Percentiles rank a stretch among this genome's conserved stretches.
phyloP scores from a whole-genome alignment of 2,888 invertebrate species.

The Baronia brevicornis region DNA sequence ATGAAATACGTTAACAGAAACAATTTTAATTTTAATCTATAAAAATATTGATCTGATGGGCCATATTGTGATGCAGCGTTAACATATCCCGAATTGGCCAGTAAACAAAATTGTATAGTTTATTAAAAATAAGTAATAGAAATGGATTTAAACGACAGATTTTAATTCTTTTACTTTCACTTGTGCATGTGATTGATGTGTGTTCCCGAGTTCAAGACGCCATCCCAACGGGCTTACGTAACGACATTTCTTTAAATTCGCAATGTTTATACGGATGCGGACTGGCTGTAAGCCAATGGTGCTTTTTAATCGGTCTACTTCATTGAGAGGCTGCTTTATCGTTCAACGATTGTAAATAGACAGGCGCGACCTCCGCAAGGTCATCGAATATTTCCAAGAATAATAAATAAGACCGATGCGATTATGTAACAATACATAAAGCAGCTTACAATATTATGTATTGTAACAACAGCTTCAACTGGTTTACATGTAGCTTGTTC shows the following conservation, averaged over 20 bases:
- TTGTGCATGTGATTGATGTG: conserved; percentile 7
- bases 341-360: conserved; percentile 53
- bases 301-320: conserved; percentile 70
- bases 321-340: conserved; percentile 67
- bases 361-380: conserved; percentile 62
- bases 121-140: no score
- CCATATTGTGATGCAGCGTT: no score
- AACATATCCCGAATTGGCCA: no score
- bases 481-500: no score
- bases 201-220: conserved; percentile 19
- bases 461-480: no score
- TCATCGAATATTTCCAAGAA: conserved; percentile 38
- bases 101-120: no score
- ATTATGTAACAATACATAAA: no score
- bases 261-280: conserved; percentile 64
- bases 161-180: conserved; percentile 9
- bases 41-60: no score
- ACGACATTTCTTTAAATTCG: conserved; percentile 64
- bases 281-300: conserved; percentile 61
- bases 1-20: no score
- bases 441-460: no score
- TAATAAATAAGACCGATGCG: conserved; percentile 23
- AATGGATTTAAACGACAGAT: no score
- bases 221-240: conserved; percentile 42
- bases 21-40: no score